These are phyloP conservation scores for Cactoblastis cactorum DNA, from an alignment of 2,888 invertebrate species.

Conservation along the genomic window DNA sequence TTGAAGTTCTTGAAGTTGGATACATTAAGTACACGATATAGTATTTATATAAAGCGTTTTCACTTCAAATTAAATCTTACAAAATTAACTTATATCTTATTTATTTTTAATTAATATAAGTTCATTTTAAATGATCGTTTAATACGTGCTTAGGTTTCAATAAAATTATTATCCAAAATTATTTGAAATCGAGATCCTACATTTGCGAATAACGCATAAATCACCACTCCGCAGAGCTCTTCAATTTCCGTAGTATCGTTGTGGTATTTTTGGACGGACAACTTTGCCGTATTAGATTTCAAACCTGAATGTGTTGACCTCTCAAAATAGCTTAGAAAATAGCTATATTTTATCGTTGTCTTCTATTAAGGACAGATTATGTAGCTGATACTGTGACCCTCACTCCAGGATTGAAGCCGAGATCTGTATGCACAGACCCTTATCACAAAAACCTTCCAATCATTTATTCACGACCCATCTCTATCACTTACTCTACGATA, in stretches of 20 bases:
- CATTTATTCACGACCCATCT: constrained; percentile 55
- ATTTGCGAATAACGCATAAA: neutral
- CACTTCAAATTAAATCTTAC: no score
- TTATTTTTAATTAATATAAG: no score
- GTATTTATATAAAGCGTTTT: no score
- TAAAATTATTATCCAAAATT: no score
- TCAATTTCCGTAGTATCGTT: neutral
- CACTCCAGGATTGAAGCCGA: constrained; percentile 31
- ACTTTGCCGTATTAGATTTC: constrained; percentile 31
- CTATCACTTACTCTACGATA: constrained; percentile 43
- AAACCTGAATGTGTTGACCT: constrained; percentile 30
- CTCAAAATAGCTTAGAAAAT: constrained; percentile 22
- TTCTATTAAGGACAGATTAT: constrained; percentile 24
- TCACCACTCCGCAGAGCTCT: neutral
- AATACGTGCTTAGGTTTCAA: no score
- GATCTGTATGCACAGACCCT: constrained; percentile 44
- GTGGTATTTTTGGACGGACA: constrained; percentile 30
- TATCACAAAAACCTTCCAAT: constrained; percentile 34
- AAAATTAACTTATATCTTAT: no score
- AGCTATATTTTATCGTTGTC: constrained; percentile 27
- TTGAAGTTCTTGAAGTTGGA: no score
- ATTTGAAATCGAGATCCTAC: no score
- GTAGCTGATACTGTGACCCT: constrained; percentile 21
- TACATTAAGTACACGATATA: no score
- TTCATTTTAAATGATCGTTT: no score